A percentile compares a stretch with the other conserved stretches of the same genome.
These are phyloP conservation scores for Linepithema humile DNA, from an alignment of 1,140 invertebrate species.

Conservation along the genomic window DNA sequence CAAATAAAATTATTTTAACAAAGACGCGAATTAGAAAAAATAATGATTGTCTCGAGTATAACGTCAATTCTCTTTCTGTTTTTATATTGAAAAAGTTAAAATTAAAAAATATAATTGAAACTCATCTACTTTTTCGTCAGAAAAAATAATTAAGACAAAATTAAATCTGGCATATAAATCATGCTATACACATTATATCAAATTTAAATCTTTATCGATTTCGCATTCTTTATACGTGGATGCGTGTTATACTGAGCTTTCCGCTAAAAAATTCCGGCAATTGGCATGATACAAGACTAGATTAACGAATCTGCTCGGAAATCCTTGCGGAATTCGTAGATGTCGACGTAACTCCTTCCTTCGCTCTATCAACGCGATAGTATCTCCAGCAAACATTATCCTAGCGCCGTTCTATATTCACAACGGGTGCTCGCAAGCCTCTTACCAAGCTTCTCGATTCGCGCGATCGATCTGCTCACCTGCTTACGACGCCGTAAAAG, in stretches of 20 bases:
- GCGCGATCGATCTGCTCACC: constrained; percentile 22
- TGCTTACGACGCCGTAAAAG: constrained; percentile 19
- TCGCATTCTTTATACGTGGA: not conserved
- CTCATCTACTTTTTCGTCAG: not conserved
- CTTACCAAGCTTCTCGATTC: constrained; percentile 23
- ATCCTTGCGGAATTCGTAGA: constrained; percentile 12
- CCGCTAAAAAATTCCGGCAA: constrained; percentile 29
- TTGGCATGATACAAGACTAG: constrained; percentile 8
- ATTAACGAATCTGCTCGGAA: not conserved
- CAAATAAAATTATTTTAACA: too few relatives aligned
- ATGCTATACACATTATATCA: not conserved
- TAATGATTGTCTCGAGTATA: too few relatives aligned
- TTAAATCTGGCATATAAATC: not conserved
- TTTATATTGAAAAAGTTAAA: too few relatives aligned
- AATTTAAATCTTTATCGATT: not conserved
- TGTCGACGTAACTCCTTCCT: not conserved
- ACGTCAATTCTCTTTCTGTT: too few relatives aligned
- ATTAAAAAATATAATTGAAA: not conserved
- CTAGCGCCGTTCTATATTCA: constrained; percentile 16
- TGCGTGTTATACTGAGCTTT: not conserved
- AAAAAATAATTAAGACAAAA: not conserved
- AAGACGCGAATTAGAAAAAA: too few relatives aligned
- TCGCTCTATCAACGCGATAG: constrained; percentile 1
- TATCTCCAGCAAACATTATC: not conserved
- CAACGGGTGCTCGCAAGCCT: not conserved